Conservation (phyloP, 2,888 invertebrate species). For the Mongoloraphidia duomilia region DNA sequence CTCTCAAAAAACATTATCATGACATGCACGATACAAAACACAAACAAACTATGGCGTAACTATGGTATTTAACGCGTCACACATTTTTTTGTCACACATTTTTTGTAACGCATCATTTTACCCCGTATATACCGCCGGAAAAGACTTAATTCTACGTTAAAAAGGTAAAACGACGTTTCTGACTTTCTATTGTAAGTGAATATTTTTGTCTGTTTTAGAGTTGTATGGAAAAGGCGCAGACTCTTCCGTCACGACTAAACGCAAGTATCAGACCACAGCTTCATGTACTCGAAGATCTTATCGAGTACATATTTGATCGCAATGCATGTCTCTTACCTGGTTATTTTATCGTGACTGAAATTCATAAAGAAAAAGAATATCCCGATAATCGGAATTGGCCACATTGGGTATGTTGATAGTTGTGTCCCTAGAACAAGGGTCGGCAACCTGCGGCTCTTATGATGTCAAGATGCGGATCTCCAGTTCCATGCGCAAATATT, state of each 20-base stretch:
- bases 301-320: constrained; percentile 82
- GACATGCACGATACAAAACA: too few relatives aligned
- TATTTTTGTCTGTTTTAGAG: constrained; percentile 34
- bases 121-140: too few relatives aligned
- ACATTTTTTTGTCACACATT: too few relatives aligned
- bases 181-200: constrained; percentile 1
- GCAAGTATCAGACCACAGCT: constrained; percentile 70
- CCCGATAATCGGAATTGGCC: constrained; percentile 70
- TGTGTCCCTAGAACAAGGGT: too few relatives aligned
- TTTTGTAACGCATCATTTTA: too few relatives aligned
- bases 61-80: too few relatives aligned
- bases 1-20: too few relatives aligned
- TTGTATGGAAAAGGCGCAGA: constrained; percentile 77
- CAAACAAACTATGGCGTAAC: too few relatives aligned
- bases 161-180: not conserved
- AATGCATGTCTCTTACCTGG: constrained; percentile 85
- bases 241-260: constrained; percentile 63
- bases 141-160: too few relatives aligned
- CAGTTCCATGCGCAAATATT: too few relatives aligned
- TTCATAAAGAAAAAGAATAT: constrained; percentile 79
- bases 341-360: constrained; percentile 90
- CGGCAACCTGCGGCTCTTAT: too few relatives aligned
- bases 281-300: constrained; percentile 64
- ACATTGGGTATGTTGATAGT: constrained; percentile 60
- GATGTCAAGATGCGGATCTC: too few relatives aligned